These are phyloP conservation scores for Megaptera novaeangliae DNA, from an alignment of 2,113 vertebrate species.

Conservation along the genomic window DNA sequence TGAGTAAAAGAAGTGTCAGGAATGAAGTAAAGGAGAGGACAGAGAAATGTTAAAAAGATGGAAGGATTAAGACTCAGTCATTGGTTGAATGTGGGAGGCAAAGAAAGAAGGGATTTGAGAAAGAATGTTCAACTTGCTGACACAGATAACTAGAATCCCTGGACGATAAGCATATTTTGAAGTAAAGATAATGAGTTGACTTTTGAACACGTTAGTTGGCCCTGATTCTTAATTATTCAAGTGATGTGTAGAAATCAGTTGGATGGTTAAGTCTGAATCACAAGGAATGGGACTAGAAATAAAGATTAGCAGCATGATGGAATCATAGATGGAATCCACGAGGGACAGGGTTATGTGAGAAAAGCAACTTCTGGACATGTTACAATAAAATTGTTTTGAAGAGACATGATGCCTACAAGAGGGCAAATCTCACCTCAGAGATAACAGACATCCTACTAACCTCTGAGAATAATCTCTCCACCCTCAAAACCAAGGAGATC, in stretches of 20 bases:
- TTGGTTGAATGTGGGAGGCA: neutral
- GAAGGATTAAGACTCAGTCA: neutral
- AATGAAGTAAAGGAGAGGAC: neutral
- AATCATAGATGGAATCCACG: neutral
- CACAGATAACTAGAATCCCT: neutral
- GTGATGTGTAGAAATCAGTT: neutral
- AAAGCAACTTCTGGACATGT: neutral
- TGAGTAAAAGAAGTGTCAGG: neutral
- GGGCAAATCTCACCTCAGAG: neutral
- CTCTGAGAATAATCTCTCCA: neutral
- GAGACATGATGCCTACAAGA: neutral
- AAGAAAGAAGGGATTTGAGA: neutral
- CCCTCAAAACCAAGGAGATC: neutral
- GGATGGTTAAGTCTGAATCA: neutral
- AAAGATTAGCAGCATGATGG: neutral
- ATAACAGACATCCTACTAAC: neutral
- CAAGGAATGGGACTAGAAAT: neutral
- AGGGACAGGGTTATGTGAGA: neutral
- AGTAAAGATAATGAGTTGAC: neutral
- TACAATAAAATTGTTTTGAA: neutral
- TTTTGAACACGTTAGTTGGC: neutral
- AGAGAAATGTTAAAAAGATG: neutral
- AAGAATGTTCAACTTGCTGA: neutral
- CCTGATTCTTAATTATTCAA: neutral
- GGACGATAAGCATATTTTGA: neutral